Percentiles rank a stretch among this genome's conserved stretches.
These are phyloP conservation scores for Balearica regulorum DNA, from an alignment of 2,797 vertebrate genomes.

Conservation along the genomic window DNA sequence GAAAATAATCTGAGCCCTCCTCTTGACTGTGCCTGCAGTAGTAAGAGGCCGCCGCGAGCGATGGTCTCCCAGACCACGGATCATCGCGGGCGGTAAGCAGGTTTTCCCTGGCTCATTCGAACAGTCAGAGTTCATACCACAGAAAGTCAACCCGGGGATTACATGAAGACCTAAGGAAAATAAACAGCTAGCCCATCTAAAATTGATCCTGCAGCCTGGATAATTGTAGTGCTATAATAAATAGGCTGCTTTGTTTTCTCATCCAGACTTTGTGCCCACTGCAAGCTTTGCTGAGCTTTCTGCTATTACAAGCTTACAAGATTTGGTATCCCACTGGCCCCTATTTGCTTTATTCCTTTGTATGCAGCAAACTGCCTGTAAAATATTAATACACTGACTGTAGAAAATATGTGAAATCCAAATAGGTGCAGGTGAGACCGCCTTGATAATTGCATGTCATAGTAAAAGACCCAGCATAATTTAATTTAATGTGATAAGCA, in stretches of 20 bases:
- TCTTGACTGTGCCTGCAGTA: background rate
- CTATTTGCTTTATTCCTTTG: background rate
- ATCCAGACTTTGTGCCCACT: background rate
- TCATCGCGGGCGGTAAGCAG: background rate
- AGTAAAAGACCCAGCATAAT: background rate
- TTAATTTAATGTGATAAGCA: background rate
- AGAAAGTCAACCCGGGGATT: background rate
- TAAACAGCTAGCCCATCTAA: background rate
- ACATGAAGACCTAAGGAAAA: constrained; percentile 29
- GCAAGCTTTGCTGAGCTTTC: background rate
- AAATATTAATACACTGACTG: background rate
- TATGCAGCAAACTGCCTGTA: background rate
- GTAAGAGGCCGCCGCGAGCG: background rate
- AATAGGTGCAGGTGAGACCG: background rate
- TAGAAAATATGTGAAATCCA: background rate
- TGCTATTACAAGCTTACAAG: background rate
- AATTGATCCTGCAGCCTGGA: background rate
- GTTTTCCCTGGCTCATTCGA: background rate
- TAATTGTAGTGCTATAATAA: background rate
- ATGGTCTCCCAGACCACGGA: background rate
- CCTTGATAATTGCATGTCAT: background rate
- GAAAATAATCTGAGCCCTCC: background rate
- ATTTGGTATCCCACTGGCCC: background rate
- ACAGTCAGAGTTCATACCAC: background rate
- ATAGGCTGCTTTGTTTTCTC: constrained; percentile 16